Percentiles rank a stretch among this genome's conserved stretches.
phyloP scores from a whole-genome alignment of 1,140 invertebrate genomes.

The Polyergus mexicanus region DNA sequence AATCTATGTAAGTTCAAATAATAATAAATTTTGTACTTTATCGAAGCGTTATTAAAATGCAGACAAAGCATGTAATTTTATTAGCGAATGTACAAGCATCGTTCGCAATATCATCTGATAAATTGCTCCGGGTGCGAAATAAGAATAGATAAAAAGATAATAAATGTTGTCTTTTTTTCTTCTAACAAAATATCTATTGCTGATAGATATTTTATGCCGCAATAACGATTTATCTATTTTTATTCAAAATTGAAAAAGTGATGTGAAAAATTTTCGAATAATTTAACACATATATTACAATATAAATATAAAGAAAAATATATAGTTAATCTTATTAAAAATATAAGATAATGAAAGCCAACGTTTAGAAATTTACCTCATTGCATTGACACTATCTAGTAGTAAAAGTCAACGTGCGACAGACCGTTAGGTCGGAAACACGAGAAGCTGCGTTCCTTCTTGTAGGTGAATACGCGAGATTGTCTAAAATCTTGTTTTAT shows the following conservation, averaged over 20 bases:
- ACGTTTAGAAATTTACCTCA: background rate
- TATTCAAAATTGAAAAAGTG: background rate
- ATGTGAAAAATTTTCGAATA: background rate
- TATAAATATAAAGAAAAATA: background rate
- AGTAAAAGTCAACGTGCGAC: background rate
- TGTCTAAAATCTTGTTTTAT: constrained; percentile 54
- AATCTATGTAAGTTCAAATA: constrained; percentile 14
- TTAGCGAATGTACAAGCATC: background rate
- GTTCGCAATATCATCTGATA: background rate
- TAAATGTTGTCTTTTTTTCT: background rate
- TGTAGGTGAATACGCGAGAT: background rate
- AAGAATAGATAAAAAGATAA: background rate
- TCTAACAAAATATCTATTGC: background rate
- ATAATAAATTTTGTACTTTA: constrained; percentile 34
- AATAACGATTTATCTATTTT: background rate
- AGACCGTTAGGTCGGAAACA: constrained; percentile 29
- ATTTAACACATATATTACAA: background rate
- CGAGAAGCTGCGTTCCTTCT: constrained; percentile 15
- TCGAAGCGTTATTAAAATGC: constrained; percentile 19
- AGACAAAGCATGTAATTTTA: constrained; percentile 27
- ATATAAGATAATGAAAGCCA: background rate
- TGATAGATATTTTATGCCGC: background rate
- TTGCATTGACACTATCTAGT: background rate
- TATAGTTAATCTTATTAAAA: background rate
- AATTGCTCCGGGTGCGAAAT: background rate